phyloP scores from a whole-genome alignment of 2,888 invertebrate species.

The Prosapia bicincta region DNA sequence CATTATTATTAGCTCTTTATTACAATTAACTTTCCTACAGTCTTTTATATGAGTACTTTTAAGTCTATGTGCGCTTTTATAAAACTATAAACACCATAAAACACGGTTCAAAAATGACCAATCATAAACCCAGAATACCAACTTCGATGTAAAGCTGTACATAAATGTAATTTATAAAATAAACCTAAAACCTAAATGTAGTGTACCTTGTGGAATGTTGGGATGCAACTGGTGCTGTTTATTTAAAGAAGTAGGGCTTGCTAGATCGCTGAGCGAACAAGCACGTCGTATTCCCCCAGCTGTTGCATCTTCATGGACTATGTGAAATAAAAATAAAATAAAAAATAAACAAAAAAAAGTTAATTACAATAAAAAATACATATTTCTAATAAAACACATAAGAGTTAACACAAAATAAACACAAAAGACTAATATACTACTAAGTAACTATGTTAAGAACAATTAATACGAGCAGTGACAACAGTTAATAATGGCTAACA shows the following conservation, averaged over 20 bases:
- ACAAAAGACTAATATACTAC: neutral
- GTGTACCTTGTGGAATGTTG: neutral
- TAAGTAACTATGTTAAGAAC: neutral
- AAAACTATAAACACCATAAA: too few species aligned
- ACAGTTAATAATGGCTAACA: too few species aligned
- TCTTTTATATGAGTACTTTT: too few species aligned
- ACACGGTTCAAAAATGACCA: too few species aligned
- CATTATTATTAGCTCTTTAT: too few species aligned
- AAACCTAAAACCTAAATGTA: neutral
- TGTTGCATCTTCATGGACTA: neutral
- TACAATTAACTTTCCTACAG: too few species aligned
- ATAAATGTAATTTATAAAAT: neutral
- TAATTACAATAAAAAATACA: neutral
- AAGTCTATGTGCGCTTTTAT: too few species aligned
- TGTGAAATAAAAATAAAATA: neutral
- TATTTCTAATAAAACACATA: neutral
- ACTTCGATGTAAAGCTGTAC: too few species aligned
- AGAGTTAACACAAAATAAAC: neutral
- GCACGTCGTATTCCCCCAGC: constrained; percentile 69
- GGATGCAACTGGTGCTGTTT: neutral
- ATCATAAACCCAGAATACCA: too few species aligned
- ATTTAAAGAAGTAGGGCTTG: neutral
- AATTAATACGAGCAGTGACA: neutral
- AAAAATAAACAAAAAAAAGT: neutral
- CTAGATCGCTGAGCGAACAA: constrained; percentile 73